Conservation (phyloP, 2,888 invertebrate species). For the Spodoptera exigua region DNA sequence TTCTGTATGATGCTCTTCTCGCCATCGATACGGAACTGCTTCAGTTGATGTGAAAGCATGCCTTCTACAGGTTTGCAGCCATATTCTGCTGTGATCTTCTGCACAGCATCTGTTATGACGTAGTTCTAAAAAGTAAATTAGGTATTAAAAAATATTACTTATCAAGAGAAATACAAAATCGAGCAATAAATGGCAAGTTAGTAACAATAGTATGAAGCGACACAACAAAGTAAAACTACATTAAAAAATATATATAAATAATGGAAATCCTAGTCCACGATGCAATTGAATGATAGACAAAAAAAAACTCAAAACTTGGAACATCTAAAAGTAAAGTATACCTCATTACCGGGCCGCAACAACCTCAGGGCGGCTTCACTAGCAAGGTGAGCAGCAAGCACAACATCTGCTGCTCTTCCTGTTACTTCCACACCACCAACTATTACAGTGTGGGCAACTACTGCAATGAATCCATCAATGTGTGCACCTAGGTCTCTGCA, state of each 20-base stretch:
- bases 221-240: background rate
- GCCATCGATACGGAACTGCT: slow-evolving; percentile 98
- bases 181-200: no score
- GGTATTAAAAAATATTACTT: no score
- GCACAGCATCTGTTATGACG: slow-evolving; percentile 96
- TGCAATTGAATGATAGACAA: no score
- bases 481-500: slow-evolving; percentile 98
- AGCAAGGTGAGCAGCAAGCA: slow-evolving; percentile 98
- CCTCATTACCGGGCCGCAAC: slow-evolving; percentile 97
- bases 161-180: no score
- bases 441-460: slow-evolving; percentile 98
- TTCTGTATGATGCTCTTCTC: slow-evolving; percentile 96
- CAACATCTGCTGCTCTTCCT: slow-evolving; percentile 97
- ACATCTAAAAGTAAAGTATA: slow-evolving; percentile 71
- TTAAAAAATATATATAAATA: background rate
- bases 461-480: slow-evolving; percentile 99
- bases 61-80: slow-evolving; percentile 99
- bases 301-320: slow-evolving; percentile 27
- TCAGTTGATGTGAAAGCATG: slow-evolving; percentile 98
- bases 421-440: slow-evolving; percentile 94
- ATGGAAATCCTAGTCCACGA: slow-evolving; percentile 7
- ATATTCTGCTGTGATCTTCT: slow-evolving; percentile 97
- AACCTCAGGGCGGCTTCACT: slow-evolving; percentile 98
- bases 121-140: slow-evolving; percentile 92
- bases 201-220: no score